Percentiles rank a stretch among this genome's conserved stretches.
Conservation (phyloP, 2,113 vertebrate genomes). For the Heloderma charlesbogerti region DNA sequence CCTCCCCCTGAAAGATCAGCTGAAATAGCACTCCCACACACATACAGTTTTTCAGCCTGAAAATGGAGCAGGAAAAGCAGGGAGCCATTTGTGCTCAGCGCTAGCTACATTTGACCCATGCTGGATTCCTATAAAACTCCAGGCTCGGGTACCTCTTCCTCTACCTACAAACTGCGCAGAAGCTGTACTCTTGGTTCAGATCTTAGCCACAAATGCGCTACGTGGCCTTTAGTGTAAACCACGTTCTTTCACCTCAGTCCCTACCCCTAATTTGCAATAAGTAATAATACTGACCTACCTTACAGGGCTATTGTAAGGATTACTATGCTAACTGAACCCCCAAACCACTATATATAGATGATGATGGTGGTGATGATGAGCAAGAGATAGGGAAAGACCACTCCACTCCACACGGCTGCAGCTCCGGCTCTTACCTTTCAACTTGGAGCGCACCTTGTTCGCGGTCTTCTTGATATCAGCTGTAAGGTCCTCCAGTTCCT, state of each 20-base stretch:
- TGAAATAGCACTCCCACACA: neutral
- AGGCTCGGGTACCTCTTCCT: neutral
- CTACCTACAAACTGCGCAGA: no score
- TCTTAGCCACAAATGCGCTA: neutral
- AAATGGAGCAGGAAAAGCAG: neutral
- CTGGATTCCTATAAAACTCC: neutral
- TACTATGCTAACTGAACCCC: neutral
- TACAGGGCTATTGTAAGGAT: neutral
- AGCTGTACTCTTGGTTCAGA: neutral
- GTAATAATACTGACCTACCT: neutral
- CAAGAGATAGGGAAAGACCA: neutral
- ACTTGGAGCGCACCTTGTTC: constrained; percentile 97
- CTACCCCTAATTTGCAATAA: neutral
- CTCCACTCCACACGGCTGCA: neutral
- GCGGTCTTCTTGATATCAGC: constrained; percentile 98
- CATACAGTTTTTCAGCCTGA: neutral
- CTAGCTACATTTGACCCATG: neutral
- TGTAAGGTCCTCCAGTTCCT: constrained; percentile 95
- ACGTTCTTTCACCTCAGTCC: neutral
- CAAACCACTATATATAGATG: neutral
- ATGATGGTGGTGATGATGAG: no score
- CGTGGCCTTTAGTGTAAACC: neutral
- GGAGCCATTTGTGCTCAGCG: neutral
- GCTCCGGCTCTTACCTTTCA: constrained; percentile 86
- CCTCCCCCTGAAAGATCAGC: neutral